These are phyloP conservation scores for Agonopterix alstromeriana DNA, from an alignment of 2,888 invertebrate species.

Conservation along the genomic window DNA sequence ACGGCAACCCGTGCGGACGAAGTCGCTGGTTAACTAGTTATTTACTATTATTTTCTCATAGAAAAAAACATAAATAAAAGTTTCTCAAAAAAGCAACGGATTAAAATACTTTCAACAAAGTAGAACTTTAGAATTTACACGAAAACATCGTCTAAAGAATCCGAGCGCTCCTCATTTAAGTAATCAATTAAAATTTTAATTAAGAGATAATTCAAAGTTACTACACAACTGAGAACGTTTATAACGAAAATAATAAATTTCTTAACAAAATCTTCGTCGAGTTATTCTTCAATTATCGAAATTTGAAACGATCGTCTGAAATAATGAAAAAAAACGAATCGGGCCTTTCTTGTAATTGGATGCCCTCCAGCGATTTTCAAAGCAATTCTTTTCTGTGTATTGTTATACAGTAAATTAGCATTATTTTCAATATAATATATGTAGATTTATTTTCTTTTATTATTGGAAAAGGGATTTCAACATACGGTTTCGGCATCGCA, in stretches of 20 bases:
- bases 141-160: constrained; percentile 26
- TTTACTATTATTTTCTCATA: no score
- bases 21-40: no score
- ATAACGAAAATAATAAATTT: constrained; percentile 1
- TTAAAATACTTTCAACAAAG: no score
- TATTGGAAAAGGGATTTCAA: constrained; percentile 5
- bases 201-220: constrained; percentile 27
- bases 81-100: no score
- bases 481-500: constrained; percentile 5
- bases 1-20: no score
- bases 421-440: neutral
- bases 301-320: constrained; percentile 6
- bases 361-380: constrained; percentile 9
- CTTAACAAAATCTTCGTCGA: neutral
- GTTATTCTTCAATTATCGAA: constrained; percentile 11
- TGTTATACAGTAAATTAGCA: constrained; percentile 4
- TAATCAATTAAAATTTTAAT: constrained; percentile 32
- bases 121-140: no score
- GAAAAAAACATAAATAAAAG: no score
- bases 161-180: constrained; percentile 24
- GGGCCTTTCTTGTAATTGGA: constrained; percentile 14
- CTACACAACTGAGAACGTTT: constrained; percentile 16
- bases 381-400: constrained; percentile 2
- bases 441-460: neutral
- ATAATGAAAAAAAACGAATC: constrained; percentile 8